Evolutionary conservation across 2,888 invertebrate genomes (phyloP), one percentile per base, ranked within the genome.

Genomic region (Apodemia mormo): DNA sequence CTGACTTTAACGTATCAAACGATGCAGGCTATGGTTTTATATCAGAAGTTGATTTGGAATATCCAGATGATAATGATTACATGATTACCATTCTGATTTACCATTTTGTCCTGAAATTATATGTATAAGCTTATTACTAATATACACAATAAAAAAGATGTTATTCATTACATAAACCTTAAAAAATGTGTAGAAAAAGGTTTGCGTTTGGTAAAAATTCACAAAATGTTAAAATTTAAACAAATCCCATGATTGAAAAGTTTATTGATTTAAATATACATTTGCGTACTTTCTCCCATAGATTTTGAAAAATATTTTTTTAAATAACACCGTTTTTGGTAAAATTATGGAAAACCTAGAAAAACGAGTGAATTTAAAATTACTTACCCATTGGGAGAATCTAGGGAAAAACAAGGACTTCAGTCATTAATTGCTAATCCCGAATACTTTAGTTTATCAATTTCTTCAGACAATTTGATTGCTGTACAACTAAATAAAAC

Each of bases 261-360:
- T 33, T 66, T n/a, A 66, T 66, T 66, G 66, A 54, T 52, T 52
- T 66, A 30, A 66, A 66, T 14, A 66, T 37, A 6, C 12, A 30
- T 22, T 33, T 66, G 8, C 45, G 66, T 37, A 66, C 37, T 14
- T 29, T 14, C 49, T 52, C 37, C 49, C 29, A 33, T 54, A 33
- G 52, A 66, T 14, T 66, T 66, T 66, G 66, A 43, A 66, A 58
- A 58, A 56, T 29, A 58, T 58, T 58, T 58, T 58, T 58, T 29
- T 22, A 58, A 29, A 58, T 58, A 85, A 79, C 80, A 84, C 74
- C 81, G 75, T 85, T 1, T 86, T 81, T 74, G 85, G 85, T 0
- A 86, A 87, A 72, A 82, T 79, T 0, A 80, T 85, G 77, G 82
- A 83, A 74, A 82, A 82, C 71, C 76, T 82, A 10, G 76, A 80